Percentiles rank a stretch among this genome's conserved stretches.
Conservation (phyloP, 2,888 invertebrate species). For the Pyrocoelia pectoralis region DNA sequence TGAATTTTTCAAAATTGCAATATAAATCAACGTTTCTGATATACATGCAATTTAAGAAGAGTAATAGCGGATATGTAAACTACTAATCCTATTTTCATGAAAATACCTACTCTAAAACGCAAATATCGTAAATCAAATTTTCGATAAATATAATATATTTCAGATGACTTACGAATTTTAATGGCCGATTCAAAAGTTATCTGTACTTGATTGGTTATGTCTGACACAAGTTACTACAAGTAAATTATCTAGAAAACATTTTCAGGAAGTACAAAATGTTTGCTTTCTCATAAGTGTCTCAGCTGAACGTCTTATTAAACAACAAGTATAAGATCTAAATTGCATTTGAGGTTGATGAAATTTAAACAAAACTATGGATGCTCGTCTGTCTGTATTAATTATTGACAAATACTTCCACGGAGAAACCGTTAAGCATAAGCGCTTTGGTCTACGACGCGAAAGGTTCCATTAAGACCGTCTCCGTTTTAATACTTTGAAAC, state of each 20-base stretch:
- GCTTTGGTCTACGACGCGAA: conserved; percentile 15
- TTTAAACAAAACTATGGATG: too few relatives aligned
- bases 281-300: too few relatives aligned
- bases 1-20: conserved; percentile 15
- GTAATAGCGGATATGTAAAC: conserved; percentile 12
- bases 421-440: neutral
- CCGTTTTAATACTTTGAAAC: conserved; percentile 25
- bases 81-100: neutral
- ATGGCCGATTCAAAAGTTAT: too few relatives aligned
- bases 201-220: too few relatives aligned
- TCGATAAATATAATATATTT: neutral
- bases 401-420: neutral
- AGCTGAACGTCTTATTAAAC: too few relatives aligned
- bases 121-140: conserved; percentile 7
- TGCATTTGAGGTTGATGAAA: too few relatives aligned
- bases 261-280: too few relatives aligned
- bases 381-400: neutral
- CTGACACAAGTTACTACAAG: too few relatives aligned
- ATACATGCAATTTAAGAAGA: conserved; percentile 14
- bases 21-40: conserved; percentile 15
- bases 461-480: conserved; percentile 24
- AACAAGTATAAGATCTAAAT: too few relatives aligned
- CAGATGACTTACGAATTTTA: neutral
- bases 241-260: too few relatives aligned
- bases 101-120: neutral